Percentiles rank a stretch among this genome's conserved stretches.
phyloP scores from a whole-genome alignment of 2,113 vertebrate species.

The Capreolus pygargus region DNA sequence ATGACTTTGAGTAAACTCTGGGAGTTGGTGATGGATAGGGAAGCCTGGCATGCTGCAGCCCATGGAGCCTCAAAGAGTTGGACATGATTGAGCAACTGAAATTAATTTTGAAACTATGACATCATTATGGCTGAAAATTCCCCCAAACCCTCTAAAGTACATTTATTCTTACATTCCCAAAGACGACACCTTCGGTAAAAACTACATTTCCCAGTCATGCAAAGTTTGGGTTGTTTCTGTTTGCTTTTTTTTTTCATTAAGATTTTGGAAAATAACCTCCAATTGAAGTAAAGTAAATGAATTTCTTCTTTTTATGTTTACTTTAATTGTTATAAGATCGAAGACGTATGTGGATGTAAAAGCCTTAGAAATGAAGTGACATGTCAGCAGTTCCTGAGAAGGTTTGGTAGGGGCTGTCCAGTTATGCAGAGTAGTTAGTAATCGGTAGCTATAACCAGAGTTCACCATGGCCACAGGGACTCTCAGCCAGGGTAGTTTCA shows the following conservation, averaged over 20 bases:
- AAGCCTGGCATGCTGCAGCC: background rate
- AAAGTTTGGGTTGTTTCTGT: constrained; percentile 82
- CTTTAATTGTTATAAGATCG: background rate
- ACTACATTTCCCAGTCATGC: constrained; percentile 93
- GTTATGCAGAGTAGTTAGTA: background rate
- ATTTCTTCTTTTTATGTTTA: background rate
- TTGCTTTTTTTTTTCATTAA: background rate
- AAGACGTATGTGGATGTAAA: background rate
- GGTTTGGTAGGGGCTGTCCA: background rate
- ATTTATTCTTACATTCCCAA: constrained; percentile 95
- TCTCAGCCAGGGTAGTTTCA: background rate
- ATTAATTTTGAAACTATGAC: constrained; percentile 89
- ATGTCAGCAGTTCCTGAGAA: background rate
- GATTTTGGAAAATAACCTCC: background rate
- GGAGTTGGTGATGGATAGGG: background rate
- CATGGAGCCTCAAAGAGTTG: background rate
- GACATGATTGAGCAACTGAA: background rate
- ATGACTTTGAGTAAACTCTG: background rate
- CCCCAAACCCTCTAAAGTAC: constrained; percentile 94
- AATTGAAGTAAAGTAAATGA: background rate
- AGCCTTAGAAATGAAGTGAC: background rate
- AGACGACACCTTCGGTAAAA: constrained; percentile 93
- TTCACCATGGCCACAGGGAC: accelerated
- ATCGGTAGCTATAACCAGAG: background rate
- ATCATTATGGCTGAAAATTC: constrained; percentile 93